Conservation (phyloP, 2,888 invertebrate species). For the Pollenia amentaria region DNA sequence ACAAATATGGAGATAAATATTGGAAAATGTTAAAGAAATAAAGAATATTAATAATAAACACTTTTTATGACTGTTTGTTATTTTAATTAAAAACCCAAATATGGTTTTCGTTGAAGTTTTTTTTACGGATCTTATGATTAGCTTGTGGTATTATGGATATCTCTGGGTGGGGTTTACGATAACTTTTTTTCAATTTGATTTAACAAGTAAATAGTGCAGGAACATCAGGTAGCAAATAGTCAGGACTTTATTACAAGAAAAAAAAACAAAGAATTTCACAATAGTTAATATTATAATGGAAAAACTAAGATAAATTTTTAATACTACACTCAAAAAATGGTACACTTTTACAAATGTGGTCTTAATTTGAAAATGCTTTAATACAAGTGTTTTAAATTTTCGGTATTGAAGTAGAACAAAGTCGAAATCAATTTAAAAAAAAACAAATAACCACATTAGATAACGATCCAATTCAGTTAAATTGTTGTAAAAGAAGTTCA, state of each 20-base stretch:
- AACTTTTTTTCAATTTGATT: slow-evolving; percentile 4
- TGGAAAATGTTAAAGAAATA: slow-evolving; percentile 44
- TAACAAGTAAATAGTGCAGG: neutral
- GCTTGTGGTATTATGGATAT: slow-evolving; percentile 2
- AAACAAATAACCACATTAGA: slow-evolving; percentile 27
- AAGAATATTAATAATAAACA: slow-evolving; percentile 55
- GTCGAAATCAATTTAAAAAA: slow-evolving; percentile 46
- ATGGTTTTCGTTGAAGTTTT: slow-evolving; percentile 9
- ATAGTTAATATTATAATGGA: no score
- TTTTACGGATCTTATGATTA: slow-evolving; percentile 16
- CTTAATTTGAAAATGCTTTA: neutral
- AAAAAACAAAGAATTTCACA: no score
- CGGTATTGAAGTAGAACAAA: slow-evolving; percentile 9
- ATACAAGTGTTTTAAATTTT: neutral
- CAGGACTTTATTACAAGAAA: no score
- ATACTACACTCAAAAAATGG: slow-evolving; percentile 2
- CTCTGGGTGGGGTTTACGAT: neutral
- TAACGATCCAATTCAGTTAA: slow-evolving; percentile 62
- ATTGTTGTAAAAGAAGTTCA: slow-evolving; percentile 29
- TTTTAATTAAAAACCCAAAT: slow-evolving; percentile 51
- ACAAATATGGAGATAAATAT: slow-evolving; percentile 60
- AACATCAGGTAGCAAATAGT: neutral
- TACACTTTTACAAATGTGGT: slow-evolving; percentile 20
- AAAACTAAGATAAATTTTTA: neutral
- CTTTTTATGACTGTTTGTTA: slow-evolving; percentile 51